These are phyloP conservation scores for Ctena decussata DNA, from an alignment of 2,888 invertebrate genomes.

Conservation along the genomic window DNA sequence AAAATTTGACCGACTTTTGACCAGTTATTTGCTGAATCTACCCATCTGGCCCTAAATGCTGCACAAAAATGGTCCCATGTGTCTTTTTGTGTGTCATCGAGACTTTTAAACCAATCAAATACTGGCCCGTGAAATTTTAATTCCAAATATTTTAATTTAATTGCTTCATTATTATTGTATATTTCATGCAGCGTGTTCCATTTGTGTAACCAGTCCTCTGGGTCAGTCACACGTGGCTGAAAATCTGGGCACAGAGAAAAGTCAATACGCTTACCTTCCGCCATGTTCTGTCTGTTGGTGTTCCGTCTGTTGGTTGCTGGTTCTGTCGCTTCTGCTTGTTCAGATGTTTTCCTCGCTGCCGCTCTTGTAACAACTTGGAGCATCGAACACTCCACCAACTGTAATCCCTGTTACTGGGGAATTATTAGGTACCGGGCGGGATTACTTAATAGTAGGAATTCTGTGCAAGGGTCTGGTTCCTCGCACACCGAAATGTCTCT, in stretches of 20 bases:
- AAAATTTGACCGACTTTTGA: slow-evolving; percentile 6
- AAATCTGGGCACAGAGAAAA: background rate
- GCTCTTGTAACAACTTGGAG: background rate
- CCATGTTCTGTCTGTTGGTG: background rate
- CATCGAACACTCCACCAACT: background rate
- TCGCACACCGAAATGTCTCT: too few relatives aligned
- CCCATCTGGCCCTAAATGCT: background rate
- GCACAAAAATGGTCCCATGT: background rate
- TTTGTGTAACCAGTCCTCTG: background rate
- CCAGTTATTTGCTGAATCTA: background rate
- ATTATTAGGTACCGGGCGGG: too few relatives aligned
- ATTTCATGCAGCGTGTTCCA: background rate
- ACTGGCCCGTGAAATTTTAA: background rate
- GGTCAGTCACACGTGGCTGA: background rate
- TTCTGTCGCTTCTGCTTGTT: background rate
- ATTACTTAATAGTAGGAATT: too few relatives aligned
- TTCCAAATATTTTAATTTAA: background rate
- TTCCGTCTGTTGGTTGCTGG: background rate
- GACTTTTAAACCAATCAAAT: background rate
- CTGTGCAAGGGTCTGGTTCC: too few relatives aligned
- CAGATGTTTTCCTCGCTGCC: background rate
- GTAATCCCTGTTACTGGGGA: too few relatives aligned
- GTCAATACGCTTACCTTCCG: background rate
- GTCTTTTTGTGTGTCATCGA: background rate
- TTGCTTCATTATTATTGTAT: background rate